These are phyloP conservation scores for Chaitophorus viminalis DNA, from an alignment of 2,888 invertebrate genomes.

Conservation along the genomic window DNA sequence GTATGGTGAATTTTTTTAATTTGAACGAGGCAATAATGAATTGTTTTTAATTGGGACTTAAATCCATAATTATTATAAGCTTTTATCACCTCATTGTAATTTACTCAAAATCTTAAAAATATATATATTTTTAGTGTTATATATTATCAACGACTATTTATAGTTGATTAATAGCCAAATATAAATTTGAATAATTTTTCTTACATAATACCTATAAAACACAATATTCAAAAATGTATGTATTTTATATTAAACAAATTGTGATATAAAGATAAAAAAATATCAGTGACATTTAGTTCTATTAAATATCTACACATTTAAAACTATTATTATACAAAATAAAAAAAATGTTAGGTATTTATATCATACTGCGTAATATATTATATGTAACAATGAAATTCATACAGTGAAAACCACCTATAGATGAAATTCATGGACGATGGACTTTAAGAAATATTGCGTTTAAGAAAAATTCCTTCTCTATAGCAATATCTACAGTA, in stretches of 20 bases:
- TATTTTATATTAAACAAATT: background rate
- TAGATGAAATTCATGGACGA: too few species aligned
- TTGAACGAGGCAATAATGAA: background rate
- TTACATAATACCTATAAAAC: too few species aligned
- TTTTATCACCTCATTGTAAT: background rate
- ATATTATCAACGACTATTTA: too few species aligned
- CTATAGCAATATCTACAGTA: too few species aligned
- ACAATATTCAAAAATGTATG: too few species aligned
- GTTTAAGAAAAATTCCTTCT: too few species aligned
- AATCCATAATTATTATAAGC: background rate
- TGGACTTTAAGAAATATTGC: too few species aligned
- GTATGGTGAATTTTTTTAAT: background rate
- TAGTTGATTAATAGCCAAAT: too few species aligned
- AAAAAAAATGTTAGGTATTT: background rate
- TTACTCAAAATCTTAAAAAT: too few species aligned
- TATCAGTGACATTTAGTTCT: background rate
- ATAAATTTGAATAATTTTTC: too few species aligned
- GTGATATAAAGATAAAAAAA: background rate
- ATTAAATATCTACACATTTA: slow-evolving; percentile 8
- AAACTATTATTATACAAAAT: background rate
- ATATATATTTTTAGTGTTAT: too few species aligned
- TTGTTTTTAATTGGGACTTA: background rate
- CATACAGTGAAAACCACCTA: background rate
- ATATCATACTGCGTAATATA: background rate
- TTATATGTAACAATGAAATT: background rate